Conservation (phyloP, 2,888 invertebrate genomes). For the Hydrotaea cyrtoneurina region DNA sequence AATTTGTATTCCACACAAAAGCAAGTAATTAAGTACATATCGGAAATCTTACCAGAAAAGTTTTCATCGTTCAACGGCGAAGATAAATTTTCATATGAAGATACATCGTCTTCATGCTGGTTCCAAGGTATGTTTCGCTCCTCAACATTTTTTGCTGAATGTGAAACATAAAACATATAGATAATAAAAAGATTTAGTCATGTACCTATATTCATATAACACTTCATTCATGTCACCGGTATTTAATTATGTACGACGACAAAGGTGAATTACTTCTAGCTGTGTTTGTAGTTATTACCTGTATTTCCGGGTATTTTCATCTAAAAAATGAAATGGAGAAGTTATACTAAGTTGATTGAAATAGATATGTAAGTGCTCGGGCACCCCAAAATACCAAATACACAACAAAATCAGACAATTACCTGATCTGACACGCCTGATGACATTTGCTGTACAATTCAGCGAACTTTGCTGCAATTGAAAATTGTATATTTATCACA, state of each 20-base stretch:
- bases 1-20: background rate
- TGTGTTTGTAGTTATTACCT: slow-evolving; percentile 71
- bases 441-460: slow-evolving; percentile 87
- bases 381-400: slow-evolving; percentile 56
- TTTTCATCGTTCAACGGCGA: slow-evolving; percentile 76
- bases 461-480: slow-evolving; percentile 74
- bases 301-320: slow-evolving; percentile 77
- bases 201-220: background rate
- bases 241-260: slow-evolving; percentile 47
- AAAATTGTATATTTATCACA: slow-evolving; percentile 29
- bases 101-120: slow-evolving; percentile 80
- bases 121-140: slow-evolving; percentile 80
- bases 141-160: slow-evolving; percentile 75
- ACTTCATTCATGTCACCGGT: background rate
- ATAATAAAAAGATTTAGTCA: too few relatives aligned
- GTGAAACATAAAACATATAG: background rate
- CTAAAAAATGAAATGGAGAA: slow-evolving; percentile 69
- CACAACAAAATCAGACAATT: slow-evolving; percentile 77
- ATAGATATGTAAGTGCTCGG: slow-evolving; percentile 14
- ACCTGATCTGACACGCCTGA: slow-evolving; percentile 96
- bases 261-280: slow-evolving; percentile 23
- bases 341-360: background rate
- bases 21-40: background rate
- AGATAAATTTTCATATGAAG: slow-evolving; percentile 77
- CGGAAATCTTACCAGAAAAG: slow-evolving; percentile 72